These are phyloP conservation scores for Phalloptychus januarius DNA, from an alignment of 2,797 vertebrate species.

Conservation along the genomic window DNA sequence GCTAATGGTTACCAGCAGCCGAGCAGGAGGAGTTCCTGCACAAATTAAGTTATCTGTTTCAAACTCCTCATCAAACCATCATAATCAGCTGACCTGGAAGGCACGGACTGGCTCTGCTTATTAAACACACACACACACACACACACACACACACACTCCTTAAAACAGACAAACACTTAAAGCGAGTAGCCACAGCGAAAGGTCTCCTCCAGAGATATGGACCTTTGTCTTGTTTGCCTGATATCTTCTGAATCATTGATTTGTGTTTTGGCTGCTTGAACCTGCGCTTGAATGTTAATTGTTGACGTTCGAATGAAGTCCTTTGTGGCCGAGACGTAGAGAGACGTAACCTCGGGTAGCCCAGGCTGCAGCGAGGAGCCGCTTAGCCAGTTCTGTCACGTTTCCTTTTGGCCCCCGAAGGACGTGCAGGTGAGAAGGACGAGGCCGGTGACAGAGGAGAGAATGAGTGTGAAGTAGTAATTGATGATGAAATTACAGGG, in stretches of 20 bases:
- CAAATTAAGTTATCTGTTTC: slow-evolving; percentile 55
- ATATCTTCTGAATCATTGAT: slow-evolving; percentile 37
- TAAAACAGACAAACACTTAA: slow-evolving; percentile 1
- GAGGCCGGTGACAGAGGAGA: slow-evolving; percentile 45
- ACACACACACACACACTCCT: slow-evolving; percentile 5
- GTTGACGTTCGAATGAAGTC: slow-evolving; percentile 8
- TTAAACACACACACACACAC: background rate
- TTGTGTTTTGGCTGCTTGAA: slow-evolving; percentile 17
- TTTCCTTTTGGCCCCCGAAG: slow-evolving; percentile 13
- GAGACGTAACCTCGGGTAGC: slow-evolving; percentile 6
- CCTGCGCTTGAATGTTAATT: slow-evolving; percentile 27
- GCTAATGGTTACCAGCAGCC: slow-evolving; percentile 72
- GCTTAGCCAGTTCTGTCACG: slow-evolving; percentile 33
- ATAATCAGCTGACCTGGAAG: slow-evolving; percentile 52
- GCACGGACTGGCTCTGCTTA: slow-evolving; percentile 19
- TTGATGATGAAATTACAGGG: slow-evolving; percentile 60
- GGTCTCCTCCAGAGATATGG: slow-evolving; percentile 7
- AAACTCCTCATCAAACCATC: slow-evolving; percentile 51
- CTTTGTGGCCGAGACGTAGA: slow-evolving; percentile 7
- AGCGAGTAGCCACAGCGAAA: slow-evolving; percentile 6
- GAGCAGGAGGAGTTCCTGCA: slow-evolving; percentile 15
- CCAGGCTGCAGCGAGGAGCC: slow-evolving; percentile 6
- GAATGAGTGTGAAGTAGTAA: slow-evolving; percentile 54
- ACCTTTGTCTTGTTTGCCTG: slow-evolving; percentile 34
- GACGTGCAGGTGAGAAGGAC: slow-evolving; percentile 41